A percentile compares a stretch with the other conserved stretches of the same genome.
These are phyloP conservation scores for Strigops habroptila DNA, from an alignment of 2,113 vertebrate species.

Conservation along the genomic window DNA sequence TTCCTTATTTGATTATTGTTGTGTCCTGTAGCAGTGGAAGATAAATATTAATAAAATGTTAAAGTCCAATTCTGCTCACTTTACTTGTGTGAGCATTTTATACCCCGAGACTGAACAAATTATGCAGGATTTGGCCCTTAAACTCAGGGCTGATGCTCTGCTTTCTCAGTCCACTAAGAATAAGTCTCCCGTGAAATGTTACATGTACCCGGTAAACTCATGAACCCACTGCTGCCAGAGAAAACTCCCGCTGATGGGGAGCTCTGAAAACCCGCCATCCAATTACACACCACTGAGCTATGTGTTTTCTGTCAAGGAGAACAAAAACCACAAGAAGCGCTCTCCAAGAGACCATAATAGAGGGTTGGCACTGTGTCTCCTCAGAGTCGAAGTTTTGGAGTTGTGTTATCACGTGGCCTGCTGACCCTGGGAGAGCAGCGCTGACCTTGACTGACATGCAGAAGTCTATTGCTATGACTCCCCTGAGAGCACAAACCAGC, in stretches of 20 bases:
- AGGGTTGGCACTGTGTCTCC: conserved; percentile 59
- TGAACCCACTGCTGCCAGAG: not conserved
- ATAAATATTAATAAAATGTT: conserved; percentile 56
- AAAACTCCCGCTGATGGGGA: not conserved
- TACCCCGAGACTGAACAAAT: not conserved
- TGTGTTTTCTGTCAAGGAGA: not conserved
- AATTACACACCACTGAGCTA: conserved; percentile 29
- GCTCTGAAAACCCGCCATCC: conserved; percentile 37
- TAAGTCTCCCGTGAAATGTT: conserved; percentile 74
- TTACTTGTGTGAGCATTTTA: not conserved
- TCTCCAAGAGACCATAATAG: conserved; percentile 38
- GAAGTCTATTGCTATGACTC: conserved; percentile 69
- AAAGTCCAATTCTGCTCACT: conserved; percentile 4
- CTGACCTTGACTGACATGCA: conserved; percentile 60
- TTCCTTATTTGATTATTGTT: conserved; percentile 58
- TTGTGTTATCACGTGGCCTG: conserved; percentile 51
- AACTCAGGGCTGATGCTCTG: conserved; percentile 8
- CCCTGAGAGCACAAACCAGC: conserved; percentile 61
- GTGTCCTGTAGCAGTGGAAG: not conserved
- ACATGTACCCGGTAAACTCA: not conserved
- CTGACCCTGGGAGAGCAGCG: conserved; percentile 56
- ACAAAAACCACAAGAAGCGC: conserved; percentile 42
- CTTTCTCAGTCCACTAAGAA: conserved; percentile 76
- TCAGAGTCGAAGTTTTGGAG: conserved; percentile 33
- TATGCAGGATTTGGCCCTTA: conserved; percentile 3